Conservation (phyloP, 2,888 invertebrate genomes). For the Resseliella maxima region DNA sequence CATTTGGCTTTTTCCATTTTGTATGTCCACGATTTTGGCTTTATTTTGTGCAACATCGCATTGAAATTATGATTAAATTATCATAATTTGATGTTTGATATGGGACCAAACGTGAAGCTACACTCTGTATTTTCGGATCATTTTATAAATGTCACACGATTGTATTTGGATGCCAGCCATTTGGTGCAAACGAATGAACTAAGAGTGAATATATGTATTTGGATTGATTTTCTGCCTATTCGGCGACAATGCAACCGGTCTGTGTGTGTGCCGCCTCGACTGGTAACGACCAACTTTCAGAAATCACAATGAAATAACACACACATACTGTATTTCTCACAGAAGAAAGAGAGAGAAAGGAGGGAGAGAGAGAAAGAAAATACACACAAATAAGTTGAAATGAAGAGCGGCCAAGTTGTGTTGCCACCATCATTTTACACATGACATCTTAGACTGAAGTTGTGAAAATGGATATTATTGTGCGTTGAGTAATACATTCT, state of each 20-base stretch:
- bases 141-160: background rate
- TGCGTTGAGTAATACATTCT: conserved; percentile 9
- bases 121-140: background rate
- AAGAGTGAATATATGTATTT: background rate
- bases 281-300: background rate
- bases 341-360: background rate
- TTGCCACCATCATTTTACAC: conserved; percentile 30
- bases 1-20: background rate
- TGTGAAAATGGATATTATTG: background rate
- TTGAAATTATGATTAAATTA: conserved; percentile 51
- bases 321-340: background rate
- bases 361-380: no score
- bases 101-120: conserved; percentile 9
- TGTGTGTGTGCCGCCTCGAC: background rate
- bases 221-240: background rate
- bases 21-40: background rate
- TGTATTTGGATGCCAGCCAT: background rate
- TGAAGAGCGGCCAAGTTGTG: conserved; percentile 21
- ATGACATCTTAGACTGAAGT: background rate
- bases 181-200: background rate
- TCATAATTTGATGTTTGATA: conserved; percentile 53
- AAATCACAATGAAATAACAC: background rate
- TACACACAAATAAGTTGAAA: background rate
- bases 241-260: background rate
- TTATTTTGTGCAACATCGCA: conserved; percentile 50